Evolutionary conservation across 1,140 invertebrate genomes (phyloP).

Genomic region (Bombus polaris): DNA sequence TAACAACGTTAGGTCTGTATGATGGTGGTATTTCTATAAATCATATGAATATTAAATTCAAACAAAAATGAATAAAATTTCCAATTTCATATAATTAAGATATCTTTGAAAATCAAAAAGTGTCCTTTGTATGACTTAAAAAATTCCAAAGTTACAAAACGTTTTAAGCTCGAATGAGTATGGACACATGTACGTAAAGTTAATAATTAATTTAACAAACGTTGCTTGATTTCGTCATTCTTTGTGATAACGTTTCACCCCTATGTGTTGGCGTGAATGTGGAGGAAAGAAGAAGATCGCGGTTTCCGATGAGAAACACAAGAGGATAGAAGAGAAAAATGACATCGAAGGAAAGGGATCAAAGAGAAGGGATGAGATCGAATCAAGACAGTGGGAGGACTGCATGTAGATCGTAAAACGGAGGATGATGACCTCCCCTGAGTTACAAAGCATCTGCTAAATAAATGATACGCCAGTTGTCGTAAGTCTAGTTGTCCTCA

Average conservation of each 20-base stretch:
- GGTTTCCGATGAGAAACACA: not conserved
- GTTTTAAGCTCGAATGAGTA: not conserved
- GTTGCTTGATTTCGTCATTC: not conserved
- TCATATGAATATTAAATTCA: not conserved
- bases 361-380: slow-evolving; percentile 47
- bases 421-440: slow-evolving; percentile 75
- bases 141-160: not conserved
- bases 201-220: not conserved
- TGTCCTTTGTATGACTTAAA: not conserved
- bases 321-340: slow-evolving; percentile 24
- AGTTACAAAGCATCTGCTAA: slow-evolving; percentile 70
- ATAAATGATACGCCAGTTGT: slow-evolving; percentile 71
- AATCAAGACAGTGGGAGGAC: slow-evolving; percentile 54
- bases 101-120: not conserved
- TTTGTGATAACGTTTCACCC: not conserved
- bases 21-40: not conserved
- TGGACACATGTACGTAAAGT: not conserved
- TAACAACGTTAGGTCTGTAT: not conserved
- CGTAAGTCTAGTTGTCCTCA: slow-evolving; percentile 74
- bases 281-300: not conserved
- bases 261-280: no score
- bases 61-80: not conserved
- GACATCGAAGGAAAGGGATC: slow-evolving; percentile 37
- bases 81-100: not conserved
- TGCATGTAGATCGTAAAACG: slow-evolving; percentile 55